phyloP scores from a whole-genome alignment of 2,113 vertebrate species.

The Sprattus sprattus region DNA sequence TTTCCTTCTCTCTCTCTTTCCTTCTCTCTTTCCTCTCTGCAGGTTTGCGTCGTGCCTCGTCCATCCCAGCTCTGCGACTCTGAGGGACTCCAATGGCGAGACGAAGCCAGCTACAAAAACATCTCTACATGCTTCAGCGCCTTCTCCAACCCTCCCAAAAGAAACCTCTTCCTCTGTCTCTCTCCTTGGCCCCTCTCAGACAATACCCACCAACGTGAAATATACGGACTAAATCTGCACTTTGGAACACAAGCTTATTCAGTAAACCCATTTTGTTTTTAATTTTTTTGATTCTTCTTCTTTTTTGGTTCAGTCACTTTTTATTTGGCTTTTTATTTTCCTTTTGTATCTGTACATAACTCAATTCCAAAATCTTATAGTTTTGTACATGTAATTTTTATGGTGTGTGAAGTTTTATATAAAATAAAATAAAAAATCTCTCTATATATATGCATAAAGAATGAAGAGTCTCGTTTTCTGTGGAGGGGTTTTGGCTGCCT shows the following conservation, averaged over 20 bases:
- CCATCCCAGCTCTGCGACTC: not conserved
- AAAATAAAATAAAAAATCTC: constrained; percentile 63
- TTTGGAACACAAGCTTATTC: constrained; percentile 11
- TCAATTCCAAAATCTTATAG: constrained; percentile 80
- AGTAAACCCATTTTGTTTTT: constrained; percentile 28
- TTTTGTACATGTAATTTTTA: constrained; percentile 86
- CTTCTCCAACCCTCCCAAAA: not conserved
- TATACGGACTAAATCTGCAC: constrained; percentile 3
- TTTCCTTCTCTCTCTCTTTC: too few species aligned
- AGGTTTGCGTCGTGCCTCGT: constrained; percentile 38
- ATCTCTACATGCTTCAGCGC: not conserved
- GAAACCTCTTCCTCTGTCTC: not conserved
- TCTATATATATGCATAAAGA: constrained; percentile 32
- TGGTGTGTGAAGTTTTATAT: constrained; percentile 74
- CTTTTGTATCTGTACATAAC: constrained; percentile 79
- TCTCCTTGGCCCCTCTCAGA: not conserved
- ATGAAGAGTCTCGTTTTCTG: constrained; percentile 31
- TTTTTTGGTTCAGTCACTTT: constrained; percentile 55
- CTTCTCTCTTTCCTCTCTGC: too few species aligned
- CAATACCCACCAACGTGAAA: not conserved
- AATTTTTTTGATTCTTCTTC: constrained; percentile 42
- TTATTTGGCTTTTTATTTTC: constrained; percentile 61
- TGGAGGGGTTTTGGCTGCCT: not conserved
- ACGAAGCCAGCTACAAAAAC: constrained; percentile 33
- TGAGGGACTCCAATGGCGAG: constrained; percentile 12